Percentiles rank a stretch among this genome's conserved stretches.
Conservation (phyloP, 2,888 invertebrate species). For the Gnatocerus cornutus region DNA sequence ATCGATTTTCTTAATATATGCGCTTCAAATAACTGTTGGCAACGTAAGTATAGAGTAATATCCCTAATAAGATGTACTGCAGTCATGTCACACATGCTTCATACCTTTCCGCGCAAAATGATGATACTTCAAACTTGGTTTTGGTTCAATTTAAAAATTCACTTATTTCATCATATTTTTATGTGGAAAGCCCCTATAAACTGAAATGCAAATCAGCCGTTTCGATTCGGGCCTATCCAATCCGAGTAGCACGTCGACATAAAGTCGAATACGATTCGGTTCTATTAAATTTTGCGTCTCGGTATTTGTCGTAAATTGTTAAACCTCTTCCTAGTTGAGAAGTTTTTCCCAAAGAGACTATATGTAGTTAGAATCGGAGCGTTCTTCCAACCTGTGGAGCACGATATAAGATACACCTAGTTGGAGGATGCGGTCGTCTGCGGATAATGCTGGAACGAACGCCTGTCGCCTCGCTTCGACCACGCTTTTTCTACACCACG, state of each 20-base stretch:
- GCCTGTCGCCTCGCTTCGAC: conserved; percentile 46
- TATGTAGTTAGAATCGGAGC: conserved; percentile 16
- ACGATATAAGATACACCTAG: conserved; percentile 22
- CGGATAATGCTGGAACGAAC: conserved; percentile 45
- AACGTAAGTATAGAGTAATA: conserved; percentile 20
- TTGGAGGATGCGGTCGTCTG: conserved; percentile 38
- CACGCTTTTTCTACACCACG: conserved; percentile 45
- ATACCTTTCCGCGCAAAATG: conserved; percentile 6
- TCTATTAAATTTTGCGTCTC: conserved; percentile 44
- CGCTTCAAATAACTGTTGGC: conserved; percentile 12
- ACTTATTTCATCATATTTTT: conserved; percentile 41
- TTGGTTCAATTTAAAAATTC: conserved; percentile 39
- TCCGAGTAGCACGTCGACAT: conserved; percentile 38
- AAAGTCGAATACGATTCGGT: conserved; percentile 42
- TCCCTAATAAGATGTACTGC: conserved; percentile 14
- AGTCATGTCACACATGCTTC: conserved; percentile 1
- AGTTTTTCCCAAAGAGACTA: conserved; percentile 39
- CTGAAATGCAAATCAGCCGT: conserved; percentile 46
- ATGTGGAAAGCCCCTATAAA: conserved; percentile 42
- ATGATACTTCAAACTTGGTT: conserved; percentile 2
- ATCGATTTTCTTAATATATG: conserved; percentile 18
- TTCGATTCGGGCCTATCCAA: conserved; percentile 45
- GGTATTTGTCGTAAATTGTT: conserved; percentile 48
- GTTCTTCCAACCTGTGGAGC: conserved; percentile 41
- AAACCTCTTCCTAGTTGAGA: conserved; percentile 40